phyloP scores from a whole-genome alignment of 2,113 vertebrate genomes.

The Ivindomyrus marchei region DNA sequence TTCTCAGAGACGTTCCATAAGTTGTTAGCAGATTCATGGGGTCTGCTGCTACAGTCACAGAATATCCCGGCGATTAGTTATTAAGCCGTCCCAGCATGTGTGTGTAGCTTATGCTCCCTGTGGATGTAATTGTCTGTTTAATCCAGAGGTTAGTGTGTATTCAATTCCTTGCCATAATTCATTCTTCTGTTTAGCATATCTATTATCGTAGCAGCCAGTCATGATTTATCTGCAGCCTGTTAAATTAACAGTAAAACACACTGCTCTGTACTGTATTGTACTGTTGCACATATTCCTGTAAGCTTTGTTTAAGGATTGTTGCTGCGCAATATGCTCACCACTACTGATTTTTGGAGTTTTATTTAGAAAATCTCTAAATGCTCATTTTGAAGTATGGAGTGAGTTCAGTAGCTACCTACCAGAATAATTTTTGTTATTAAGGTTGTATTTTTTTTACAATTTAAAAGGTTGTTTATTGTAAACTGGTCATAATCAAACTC shows the following conservation, averaged over 20 bases:
- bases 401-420: neutral
- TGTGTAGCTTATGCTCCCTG: neutral
- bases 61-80: neutral
- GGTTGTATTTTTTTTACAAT: neutral
- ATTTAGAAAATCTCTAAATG: neutral
- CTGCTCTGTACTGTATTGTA: neutral
- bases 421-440: neutral
- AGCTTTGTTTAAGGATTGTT: neutral
- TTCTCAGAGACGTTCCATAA: neutral
- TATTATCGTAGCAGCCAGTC: neutral
- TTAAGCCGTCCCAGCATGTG: neutral
- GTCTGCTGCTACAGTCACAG: neutral
- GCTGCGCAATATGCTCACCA: neutral
- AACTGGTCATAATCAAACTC: neutral
- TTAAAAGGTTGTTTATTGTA: neutral
- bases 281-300: neutral
- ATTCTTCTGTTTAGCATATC: neutral
- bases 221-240: neutral
- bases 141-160: neutral
- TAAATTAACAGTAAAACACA: neutral
- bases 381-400: neutral
- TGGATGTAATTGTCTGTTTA: neutral
- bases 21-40: neutral
- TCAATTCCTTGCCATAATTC: neutral
- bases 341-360: neutral